A percentile compares a stretch with the other conserved stretches of the same genome.
These are phyloP conservation scores for Lepetodrilus schrolli DNA, from an alignment of 2,888 invertebrate genomes.

Conservation along the genomic window DNA sequence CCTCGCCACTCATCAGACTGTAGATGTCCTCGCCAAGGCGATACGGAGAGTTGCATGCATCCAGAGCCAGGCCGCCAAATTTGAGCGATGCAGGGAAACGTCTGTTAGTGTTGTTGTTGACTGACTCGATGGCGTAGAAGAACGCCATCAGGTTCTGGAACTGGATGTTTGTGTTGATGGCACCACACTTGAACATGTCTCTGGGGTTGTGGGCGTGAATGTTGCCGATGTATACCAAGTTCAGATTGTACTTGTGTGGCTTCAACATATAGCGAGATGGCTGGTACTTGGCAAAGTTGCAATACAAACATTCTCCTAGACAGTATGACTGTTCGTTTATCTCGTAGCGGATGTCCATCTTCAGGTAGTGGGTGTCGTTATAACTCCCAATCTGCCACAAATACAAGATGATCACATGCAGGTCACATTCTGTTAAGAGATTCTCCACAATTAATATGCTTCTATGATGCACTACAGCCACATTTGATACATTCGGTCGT, in stretches of 20 bases:
- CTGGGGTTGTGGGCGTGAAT: conserved; percentile 71
- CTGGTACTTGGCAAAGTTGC: conserved; percentile 55
- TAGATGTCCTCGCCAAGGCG: conserved; percentile 73
- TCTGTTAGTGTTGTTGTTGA: conserved; percentile 67
- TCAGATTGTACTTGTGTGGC: conserved; percentile 61
- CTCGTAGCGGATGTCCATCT: conserved; percentile 61
- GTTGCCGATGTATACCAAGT: conserved; percentile 74
- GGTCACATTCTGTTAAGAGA: too few relatives aligned
- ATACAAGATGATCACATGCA: too few relatives aligned
- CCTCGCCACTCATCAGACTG: conserved; percentile 72
- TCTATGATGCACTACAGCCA: too few relatives aligned
- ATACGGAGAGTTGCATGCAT: conserved; percentile 70
- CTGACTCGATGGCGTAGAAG: conserved; percentile 74
- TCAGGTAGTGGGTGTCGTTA: conserved; percentile 69
- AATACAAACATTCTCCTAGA: conserved; percentile 37
- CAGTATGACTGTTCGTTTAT: conserved; percentile 58
- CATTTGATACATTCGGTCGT: too few relatives aligned
- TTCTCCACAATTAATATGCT: too few relatives aligned
- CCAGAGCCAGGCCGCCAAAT: conserved; percentile 73
- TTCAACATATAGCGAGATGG: conserved; percentile 66
- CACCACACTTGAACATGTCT: conserved; percentile 73
- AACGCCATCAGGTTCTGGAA: conserved; percentile 75
- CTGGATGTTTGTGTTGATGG: conserved; percentile 63
- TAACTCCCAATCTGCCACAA: conserved; percentile 71
- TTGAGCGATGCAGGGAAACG: conserved; percentile 55